Evolutionary conservation across 92 coral and sea anemone genomes (phyloP).

Genomic region (Parazoanthus swiftii): DNA sequence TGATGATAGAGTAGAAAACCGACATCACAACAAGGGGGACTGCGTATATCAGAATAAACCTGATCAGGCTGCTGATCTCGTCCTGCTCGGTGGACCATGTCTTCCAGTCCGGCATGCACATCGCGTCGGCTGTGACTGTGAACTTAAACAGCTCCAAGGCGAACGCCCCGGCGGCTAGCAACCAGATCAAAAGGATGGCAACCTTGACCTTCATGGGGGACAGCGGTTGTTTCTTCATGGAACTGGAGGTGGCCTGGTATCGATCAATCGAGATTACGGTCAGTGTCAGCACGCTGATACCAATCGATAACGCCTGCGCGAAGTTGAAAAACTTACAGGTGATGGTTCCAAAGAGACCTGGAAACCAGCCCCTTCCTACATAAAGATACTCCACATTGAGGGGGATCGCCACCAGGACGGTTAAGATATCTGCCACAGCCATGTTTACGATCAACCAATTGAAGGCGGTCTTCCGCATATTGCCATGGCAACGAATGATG

Average conservation of each 20-base stretch:
- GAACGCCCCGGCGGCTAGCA: constrained; percentile 4
- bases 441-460: constrained; percentile 33
- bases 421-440: constrained; percentile 28
- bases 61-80: not conserved
- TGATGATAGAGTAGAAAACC: constrained; percentile 11
- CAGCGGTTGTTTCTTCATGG: constrained; percentile 12
- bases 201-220: constrained; percentile 13
- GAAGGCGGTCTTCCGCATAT: constrained; percentile 30
- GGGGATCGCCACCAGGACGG: constrained; percentile 12
- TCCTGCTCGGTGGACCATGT: not conserved
- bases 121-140: not conserved
- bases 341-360: constrained; percentile 15
- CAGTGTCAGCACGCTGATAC: constrained; percentile 16
- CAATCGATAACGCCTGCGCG: not conserved
- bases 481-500: constrained; percentile 35
- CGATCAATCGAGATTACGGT: constrained; percentile 25
- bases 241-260: constrained; percentile 7
- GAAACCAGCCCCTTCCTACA: constrained; percentile 9
- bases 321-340: constrained; percentile 23
- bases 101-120: not conserved
- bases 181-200: constrained; percentile 8
- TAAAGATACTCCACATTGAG: not conserved
- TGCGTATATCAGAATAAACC: constrained; percentile 6
- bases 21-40: constrained; percentile 19
- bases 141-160: constrained; percentile 13